These are phyloP conservation scores for Sisyra terminalis DNA, from an alignment of 2,888 invertebrate genomes.

Conservation along the genomic window DNA sequence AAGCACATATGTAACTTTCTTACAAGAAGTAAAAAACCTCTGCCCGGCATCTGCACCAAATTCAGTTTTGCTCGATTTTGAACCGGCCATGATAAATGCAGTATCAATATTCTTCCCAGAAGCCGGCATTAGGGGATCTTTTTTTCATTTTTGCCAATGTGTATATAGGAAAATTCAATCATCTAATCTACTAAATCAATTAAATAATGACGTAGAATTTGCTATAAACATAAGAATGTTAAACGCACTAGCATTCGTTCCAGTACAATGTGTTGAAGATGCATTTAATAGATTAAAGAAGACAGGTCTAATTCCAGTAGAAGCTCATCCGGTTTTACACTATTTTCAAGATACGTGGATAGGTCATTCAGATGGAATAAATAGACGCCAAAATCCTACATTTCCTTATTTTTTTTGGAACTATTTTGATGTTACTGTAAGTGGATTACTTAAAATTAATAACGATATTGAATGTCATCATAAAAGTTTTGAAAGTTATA, in stretches of 20 bases:
- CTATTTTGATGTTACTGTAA: constrained; percentile 5
- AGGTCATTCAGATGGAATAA: constrained; percentile 9
- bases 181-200: constrained; percentile 8
- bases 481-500: constrained; percentile 9
- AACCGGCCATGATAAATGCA: constrained; percentile 9
- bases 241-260: constrained; percentile 11
- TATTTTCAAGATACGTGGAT: constrained; percentile 11
- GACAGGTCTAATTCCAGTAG: constrained; percentile 5
- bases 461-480: constrained; percentile 12
- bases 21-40: constrained; percentile 7
- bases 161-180: constrained; percentile 11
- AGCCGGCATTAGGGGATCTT: constrained; percentile 9
- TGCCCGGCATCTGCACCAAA: constrained; percentile 3
- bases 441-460: constrained; percentile 8
- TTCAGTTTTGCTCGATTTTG: constrained; percentile 9
- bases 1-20: constrained; percentile 9
- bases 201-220: constrained; percentile 10
- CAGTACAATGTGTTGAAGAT: constrained; percentile 8
- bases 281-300: constrained; percentile 7
- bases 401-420: constrained; percentile 9
- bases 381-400: constrained; percentile 6
- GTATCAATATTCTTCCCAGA: constrained; percentile 8
- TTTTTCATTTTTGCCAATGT: constrained; percentile 12
- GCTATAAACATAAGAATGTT: constrained; percentile 11
- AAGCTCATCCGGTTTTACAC: constrained; percentile 6